Base-by-base conservation (phyloP, 2,888 invertebrate genomes). In the Drosophila eohydei region DNA sequence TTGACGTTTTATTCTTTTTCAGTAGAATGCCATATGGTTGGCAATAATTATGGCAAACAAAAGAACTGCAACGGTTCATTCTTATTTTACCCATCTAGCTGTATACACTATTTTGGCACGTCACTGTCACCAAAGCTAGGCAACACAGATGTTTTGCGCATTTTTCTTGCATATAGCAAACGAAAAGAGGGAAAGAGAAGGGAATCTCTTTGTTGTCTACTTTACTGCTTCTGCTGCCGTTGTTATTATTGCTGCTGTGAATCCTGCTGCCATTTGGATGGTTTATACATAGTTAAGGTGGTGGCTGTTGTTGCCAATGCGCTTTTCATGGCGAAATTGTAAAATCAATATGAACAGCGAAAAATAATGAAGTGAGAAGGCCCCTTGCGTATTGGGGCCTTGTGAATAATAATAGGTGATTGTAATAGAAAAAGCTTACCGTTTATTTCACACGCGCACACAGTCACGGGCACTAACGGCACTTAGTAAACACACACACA, bases 131-230 rank as follows among this genome's bases (percentile, higher is more conserved):
- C 43, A 50, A 74, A 11, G 51, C 38, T 28, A 56, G 28, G 40
- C 26, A 34, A 52, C 58, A 52, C 80, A 71, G 71, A 71, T 81
- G 82, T 66, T 74, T 66, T 75, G 74, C 68, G 57, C 64, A 74
- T 72, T 78, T 72, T 52, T 63, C 16, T 55, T 74, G 67, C 21
- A n/a, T 28, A 11, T 4, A 7, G 43, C 14, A 34, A 44, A 11
- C 4, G 21, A 8, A 48, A 48, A 7, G 7, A 16, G 16, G 36
- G 26, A 8, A 6, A 21, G 14, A 8, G n/a, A 66, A 9, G 36
- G 30, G 57, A 48, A 57, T 71, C 68, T 78, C 78, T 72, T 82
- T 80, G 80, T 84, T 80, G 78, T 87, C 83, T 82, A 67, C 71
- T 71, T 52, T 41, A 30, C n/a, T 38, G 28, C 14, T 34, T 11